A percentile compares a stretch with the other conserved stretches of the same genome.
phyloP scores from a whole-genome alignment of 1,140 invertebrate genomes.

The Megathymus violae region DNA sequence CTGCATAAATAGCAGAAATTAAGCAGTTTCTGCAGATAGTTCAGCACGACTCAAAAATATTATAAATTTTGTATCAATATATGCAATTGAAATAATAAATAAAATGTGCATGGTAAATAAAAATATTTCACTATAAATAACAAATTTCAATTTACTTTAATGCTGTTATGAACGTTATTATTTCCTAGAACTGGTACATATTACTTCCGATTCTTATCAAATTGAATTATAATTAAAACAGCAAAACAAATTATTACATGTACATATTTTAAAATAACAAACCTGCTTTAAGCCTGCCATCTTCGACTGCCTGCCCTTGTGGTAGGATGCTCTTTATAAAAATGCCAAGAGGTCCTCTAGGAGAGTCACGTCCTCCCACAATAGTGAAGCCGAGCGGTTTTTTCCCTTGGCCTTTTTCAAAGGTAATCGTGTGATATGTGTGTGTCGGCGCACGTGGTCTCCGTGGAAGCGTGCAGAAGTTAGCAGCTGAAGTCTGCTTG shows the following conservation, averaged over 20 bases:
- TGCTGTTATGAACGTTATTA: neutral
- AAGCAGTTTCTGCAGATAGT: neutral
- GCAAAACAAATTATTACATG: neutral
- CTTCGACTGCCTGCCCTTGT: constrained; percentile 93
- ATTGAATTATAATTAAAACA: constrained; percentile 41
- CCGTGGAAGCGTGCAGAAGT: constrained; percentile 89
- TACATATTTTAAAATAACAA: constrained; percentile 33
- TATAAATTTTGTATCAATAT: no score
- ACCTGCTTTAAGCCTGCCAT: constrained; percentile 90
- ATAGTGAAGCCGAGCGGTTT: constrained; percentile 96
- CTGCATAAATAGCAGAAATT: neutral
- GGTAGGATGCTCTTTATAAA: constrained; percentile 96
- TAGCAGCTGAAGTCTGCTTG: constrained; percentile 83
- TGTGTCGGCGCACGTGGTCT: constrained; percentile 87
- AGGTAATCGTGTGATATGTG: constrained; percentile 89
- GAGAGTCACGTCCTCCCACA: constrained; percentile 95
- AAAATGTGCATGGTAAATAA: neutral
- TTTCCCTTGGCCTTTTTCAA: constrained; percentile 92
- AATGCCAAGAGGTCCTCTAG: constrained; percentile 94
- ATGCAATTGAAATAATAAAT: neutral
- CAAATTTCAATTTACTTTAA: neutral
- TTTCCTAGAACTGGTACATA: constrained; percentile 34
- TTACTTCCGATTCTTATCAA: constrained; percentile 60
- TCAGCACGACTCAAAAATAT: no score
- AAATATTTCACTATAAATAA: no score